Evolutionary conservation across 2,113 vertebrate genomes (phyloP), one percentile per base, ranked within the genome.

Genomic region (Sorex fumeus): DNA sequence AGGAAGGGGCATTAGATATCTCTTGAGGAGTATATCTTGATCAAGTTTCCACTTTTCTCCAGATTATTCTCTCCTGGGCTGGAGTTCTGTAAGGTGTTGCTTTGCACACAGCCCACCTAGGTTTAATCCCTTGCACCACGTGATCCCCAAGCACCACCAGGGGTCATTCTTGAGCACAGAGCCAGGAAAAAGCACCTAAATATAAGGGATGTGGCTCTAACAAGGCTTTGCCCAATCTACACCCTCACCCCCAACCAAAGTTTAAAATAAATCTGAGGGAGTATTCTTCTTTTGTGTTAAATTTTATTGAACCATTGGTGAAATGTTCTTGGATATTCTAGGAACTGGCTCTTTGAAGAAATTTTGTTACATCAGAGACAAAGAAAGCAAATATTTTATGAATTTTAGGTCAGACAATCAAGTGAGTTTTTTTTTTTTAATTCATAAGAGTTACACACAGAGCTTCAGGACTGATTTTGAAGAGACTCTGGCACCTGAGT

Each of bases 401-500:
- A 53, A 21, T 87, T 90, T 60, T 84, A 45, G 69, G 47, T 90
- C 18, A 62, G 81, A 90, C 89, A 87, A 84, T 70, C 43, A 64
- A 85, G 18, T 64, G 32, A 88, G 32, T 47, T 45, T 82, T 82
- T 50, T 53, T 53, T 72, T 75, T 36, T 36, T 40, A 40, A 40
- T 3, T 88, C 32, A 21, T 11, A 85, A 83, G 67, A 82, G 83
- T 27, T n/a, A 57, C 11, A 18, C 40, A 27, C 40, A 40, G 40
- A 40, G 40, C 40, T 40, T 40, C 40, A 7, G 40, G 40, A 40
- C 40, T 40, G 40, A 40, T 40, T 7, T 40, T 40, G 40, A 7
- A 40, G 40, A 40, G 40, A 40, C 40, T 40, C 40, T 40, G 40
- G 7, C 40, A 40, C 7, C 40, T 40, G 40, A 40, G 40, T 40